Conservation (phyloP, 30 jellyfish, hydroid and myxozoan genomes). For the Aurelia aurita region DNA sequence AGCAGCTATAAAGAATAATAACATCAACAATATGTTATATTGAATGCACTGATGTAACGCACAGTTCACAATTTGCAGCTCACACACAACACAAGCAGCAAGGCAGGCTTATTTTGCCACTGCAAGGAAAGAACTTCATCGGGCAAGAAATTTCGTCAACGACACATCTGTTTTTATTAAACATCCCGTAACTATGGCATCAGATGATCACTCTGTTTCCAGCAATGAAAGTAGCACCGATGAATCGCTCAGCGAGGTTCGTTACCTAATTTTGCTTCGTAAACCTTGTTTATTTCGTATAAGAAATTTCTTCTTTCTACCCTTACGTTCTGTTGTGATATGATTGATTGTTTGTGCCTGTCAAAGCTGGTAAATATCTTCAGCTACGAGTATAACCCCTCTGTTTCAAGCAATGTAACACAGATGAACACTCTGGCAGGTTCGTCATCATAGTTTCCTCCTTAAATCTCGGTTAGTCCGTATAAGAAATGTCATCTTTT, state of each 20-base stretch:
- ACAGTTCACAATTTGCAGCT: neutral
- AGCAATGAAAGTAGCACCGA: constrained; percentile 69
- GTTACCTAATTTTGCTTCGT: neutral
- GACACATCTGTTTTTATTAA: neutral
- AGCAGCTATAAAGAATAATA: neutral
- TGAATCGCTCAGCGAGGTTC: constrained; percentile 51
- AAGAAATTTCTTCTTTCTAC: no score
- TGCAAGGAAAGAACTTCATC: constrained; percentile 2
- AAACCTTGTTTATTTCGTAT: no score
- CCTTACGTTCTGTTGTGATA: no score
- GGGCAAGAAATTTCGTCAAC: neutral
- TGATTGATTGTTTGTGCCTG: no score
- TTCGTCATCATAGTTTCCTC: no score
- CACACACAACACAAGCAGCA: no score
- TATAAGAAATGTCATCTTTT: no score
- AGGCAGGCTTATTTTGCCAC: neutral
- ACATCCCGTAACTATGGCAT: constrained; percentile 61
- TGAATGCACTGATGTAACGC: neutral
- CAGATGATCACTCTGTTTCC: constrained; percentile 63
- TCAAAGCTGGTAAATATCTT: no score
- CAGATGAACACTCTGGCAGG: no score
- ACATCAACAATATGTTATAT: neutral
- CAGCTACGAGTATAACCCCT: no score
- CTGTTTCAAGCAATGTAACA: no score
- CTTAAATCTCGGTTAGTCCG: no score